These are phyloP conservation scores for Thalpophila matura DNA, from an alignment of 2,888 invertebrate genomes.

Conservation along the genomic window DNA sequence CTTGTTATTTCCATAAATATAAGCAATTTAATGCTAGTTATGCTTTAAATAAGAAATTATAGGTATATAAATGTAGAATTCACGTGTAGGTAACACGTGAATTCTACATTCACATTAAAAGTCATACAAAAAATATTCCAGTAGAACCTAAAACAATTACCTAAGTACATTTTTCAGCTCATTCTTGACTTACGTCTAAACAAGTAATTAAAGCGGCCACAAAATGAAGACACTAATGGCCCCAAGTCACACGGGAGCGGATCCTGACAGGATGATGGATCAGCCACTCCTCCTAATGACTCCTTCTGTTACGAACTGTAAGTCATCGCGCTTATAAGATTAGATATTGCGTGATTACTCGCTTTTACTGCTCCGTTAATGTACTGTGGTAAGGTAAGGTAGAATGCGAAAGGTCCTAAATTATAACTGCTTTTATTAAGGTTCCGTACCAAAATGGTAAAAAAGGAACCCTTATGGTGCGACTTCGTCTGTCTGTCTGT, in stretches of 20 bases:
- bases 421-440: too few relatives aligned
- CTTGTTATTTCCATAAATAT: too few relatives aligned
- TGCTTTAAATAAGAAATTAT: too few relatives aligned
- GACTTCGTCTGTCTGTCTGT: too few relatives aligned
- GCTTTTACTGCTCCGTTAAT: conserved; percentile 15
- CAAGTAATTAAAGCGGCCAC: conserved; percentile 69
- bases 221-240: conserved; percentile 71
- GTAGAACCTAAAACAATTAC: conserved; percentile 27
- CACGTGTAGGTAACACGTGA: too few relatives aligned
- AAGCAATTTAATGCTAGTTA: too few relatives aligned
- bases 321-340: conserved; percentile 61
- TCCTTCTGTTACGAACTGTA: conserved; percentile 65
- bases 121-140: neutral
- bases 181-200: conserved; percentile 40
- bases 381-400: neutral
- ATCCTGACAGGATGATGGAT: conserved; percentile 77
- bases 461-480: too few relatives aligned
- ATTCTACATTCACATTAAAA: too few relatives aligned
- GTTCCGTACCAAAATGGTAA: too few relatives aligned
- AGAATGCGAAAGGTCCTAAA: too few relatives aligned
- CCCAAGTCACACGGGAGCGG: conserved; percentile 67
- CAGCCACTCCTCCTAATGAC: conserved; percentile 73
- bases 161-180: conserved; percentile 32
- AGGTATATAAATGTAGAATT: too few relatives aligned
- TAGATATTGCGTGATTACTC: conserved; percentile 56